Conservation (phyloP, 2,888 invertebrate genomes). For the Epirrita christyi region DNA sequence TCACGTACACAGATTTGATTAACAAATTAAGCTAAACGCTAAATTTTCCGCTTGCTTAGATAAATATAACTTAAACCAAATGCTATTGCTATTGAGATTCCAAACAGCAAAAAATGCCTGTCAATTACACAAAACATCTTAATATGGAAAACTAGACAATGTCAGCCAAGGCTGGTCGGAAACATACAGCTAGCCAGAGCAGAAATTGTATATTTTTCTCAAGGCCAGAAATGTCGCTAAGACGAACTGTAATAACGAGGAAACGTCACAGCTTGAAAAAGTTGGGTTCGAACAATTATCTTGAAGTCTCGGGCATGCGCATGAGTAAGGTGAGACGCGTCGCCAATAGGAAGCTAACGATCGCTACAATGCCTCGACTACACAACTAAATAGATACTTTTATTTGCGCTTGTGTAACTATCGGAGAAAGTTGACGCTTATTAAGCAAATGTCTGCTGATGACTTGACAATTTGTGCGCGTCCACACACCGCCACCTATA, state of each 20-base stretch:
- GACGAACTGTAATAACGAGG: conserved; percentile 60
- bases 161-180: conserved; percentile 66
- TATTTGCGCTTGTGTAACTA: conserved; percentile 44
- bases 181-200: conserved; percentile 23
- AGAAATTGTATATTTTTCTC: conserved; percentile 30
- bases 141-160: conserved; percentile 60
- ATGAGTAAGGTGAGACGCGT: conserved; percentile 60
- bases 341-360: conserved; percentile 71
- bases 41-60: neutral
- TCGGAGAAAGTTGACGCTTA: conserved; percentile 39
- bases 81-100: conserved; percentile 6
- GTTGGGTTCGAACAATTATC: conserved; percentile 71
- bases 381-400: conserved; percentile 62
- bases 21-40: neutral
- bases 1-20: neutral
- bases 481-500: conserved; percentile 18
- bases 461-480: conserved; percentile 39
- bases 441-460: conserved; percentile 35
- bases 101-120: conserved; percentile 40
- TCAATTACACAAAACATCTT: conserved; percentile 49
- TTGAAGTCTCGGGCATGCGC: conserved; percentile 62
- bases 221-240: conserved; percentile 28
- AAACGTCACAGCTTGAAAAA: conserved; percentile 69
- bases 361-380: conserved; percentile 57
- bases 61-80: neutral